Evolutionary conservation across 2,888 invertebrate genomes (phyloP), one percentile per base, ranked within the genome.

Genomic region (Scaptomyza reducta): DNA sequence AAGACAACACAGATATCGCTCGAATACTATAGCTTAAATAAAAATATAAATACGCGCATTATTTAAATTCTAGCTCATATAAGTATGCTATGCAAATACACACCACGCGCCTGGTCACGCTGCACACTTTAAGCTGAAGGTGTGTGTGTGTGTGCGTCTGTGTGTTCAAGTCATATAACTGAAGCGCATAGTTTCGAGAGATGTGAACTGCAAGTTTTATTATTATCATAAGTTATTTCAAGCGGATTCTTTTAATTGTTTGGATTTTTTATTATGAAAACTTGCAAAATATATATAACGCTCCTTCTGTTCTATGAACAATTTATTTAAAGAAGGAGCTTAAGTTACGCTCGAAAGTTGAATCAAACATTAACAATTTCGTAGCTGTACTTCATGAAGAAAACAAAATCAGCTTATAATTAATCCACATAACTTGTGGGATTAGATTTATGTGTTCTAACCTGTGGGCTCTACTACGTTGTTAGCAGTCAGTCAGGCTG

Each of bases 41-140:
- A 77, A 81, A 75, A 76, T 68, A 76, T 65, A 78, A 69, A 85
- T 62, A 58, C 53, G 58, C 58, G 56, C 60, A 54, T 59, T 83
- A 56, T 61, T 83, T 51, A 45, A 47, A 49, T 74, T 40, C 49
- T 57, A 42, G 38, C 46, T 42, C 61, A 49, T 38, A 47, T 44
- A 49, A 51, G 46, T 42, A 31, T 55, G 58, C 55, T 27, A 51
- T 53, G 51, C n/a, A 45, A 73, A 59, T 59, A 44, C n/a, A 16
- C 14, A 22, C 18, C 42, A 13, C 27, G 13, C 47, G 62, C 18
- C 61, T 60, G 40, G 61, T 61, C 61, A 22, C 61, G 29, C 61
- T 62, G 50, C 55, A 47, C 25, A 55, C 60, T 7, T 13, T 10
- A n/a, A 3, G 10, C 13, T n/a, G 22, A 1, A 9, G 16, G 18